Evolutionary conservation across 2,113 vertebrate genomes (phyloP), one percentile per base, ranked within the genome.

Genomic region (Pseudorasbora parva): DNA sequence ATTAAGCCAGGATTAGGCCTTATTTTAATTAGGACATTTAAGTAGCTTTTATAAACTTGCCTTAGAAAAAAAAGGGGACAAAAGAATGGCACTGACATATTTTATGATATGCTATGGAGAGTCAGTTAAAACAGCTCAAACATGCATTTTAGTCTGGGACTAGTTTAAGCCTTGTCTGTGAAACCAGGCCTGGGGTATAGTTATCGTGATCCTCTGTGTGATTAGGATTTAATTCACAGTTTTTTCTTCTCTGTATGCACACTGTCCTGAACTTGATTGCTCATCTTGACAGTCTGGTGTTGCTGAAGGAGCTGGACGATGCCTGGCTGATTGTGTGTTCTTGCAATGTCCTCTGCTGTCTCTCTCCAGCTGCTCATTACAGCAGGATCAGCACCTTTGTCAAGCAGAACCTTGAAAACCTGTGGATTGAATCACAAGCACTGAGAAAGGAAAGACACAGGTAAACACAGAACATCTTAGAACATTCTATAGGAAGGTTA

Each of bases 311-410:
- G 60, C 23, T 73, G 68, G 19, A 88, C 73, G 6, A 84, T 60
- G 5, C 15, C 56, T 5, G 51, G 51, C 6, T 49, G 15, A 15
- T 87, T 77, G 74, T 83, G 51, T 41, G 83, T 45, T 41, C 30
- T 47, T 0, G 62, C 85, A 27, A 78, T 17, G 0, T 90, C 88
- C 45, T 86, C 76, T 6, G 88, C 87, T 10, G 90, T 90, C 69
- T 79, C 23, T 71, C 74, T 9, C 80, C 68, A 90, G 78, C 88
- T 88, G 5, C 87, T 88, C 71, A 82, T 88, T 43, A 88, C 54
- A 14, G 2, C 14, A 12, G 81, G 4, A 76, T 84, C 88, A 6
- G 88, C 85, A 8, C 86, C 51, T 0, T 71, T 86, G 0, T 68
- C 87, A 45, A 89, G 37, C 3, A 87, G 59, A 30, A 10, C 1